Conservation (phyloP, 1,140 invertebrate species). For the Eriosoma lanigerum region DNA sequence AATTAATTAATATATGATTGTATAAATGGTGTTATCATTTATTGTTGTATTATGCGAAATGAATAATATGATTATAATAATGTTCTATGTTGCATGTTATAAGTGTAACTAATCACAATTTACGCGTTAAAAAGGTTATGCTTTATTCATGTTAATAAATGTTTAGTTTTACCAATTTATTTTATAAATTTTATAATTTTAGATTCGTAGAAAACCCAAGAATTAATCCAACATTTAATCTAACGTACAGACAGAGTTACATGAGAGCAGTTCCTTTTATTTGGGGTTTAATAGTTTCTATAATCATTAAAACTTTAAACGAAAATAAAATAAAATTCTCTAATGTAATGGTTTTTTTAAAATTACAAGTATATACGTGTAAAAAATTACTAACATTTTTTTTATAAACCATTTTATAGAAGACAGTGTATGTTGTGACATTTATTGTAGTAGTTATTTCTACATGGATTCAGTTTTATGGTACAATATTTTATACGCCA, state of each 20-base stretch:
- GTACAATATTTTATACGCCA: not conserved
- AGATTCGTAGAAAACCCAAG: conserved; percentile 3
- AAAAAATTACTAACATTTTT: not conserved
- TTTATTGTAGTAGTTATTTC: not conserved
- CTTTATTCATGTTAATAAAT: too few species aligned
- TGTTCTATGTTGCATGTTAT: too few species aligned
- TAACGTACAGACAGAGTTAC: not conserved
- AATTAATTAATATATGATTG: too few species aligned
- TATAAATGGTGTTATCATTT: too few species aligned
- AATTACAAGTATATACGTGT: not conserved
- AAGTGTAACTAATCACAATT: too few species aligned
- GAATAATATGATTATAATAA: too few species aligned
- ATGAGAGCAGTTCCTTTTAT: not conserved
- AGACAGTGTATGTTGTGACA: not conserved
- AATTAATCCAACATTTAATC: not conserved
- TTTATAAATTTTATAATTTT: not conserved
- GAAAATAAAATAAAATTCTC: not conserved
- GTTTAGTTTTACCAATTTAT: too few species aligned
- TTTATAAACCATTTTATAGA: not conserved
- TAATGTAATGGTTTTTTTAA: not conserved
- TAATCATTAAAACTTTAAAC: not conserved
- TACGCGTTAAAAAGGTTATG: too few species aligned
- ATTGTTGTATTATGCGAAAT: too few species aligned
- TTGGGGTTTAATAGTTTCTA: not conserved
- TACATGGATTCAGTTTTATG: not conserved